Conservation (phyloP, 92 coral and sea anemone species). For the Phenganax marumi region DNA sequence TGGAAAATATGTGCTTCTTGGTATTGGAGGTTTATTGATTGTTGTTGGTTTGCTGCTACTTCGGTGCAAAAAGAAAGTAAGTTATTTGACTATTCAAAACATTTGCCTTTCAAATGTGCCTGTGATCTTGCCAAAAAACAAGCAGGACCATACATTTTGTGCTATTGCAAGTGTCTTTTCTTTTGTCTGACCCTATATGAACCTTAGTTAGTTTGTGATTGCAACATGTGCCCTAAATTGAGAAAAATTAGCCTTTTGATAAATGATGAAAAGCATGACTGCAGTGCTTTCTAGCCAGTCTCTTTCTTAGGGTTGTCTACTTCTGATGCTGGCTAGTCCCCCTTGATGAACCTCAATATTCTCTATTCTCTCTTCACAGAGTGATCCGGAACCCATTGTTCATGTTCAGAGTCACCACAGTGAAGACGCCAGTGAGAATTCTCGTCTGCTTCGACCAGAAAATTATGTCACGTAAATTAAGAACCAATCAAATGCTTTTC, state of each 20-base stretch:
- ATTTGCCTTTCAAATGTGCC: neutral
- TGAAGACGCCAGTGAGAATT: neutral
- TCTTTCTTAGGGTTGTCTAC: neutral
- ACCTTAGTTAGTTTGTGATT: too few species aligned
- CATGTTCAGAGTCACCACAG: neutral
- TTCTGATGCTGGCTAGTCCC: neutral
- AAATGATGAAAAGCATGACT: too few species aligned
- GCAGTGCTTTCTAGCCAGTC: too few species aligned
- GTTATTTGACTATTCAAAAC: neutral
- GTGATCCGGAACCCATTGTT: neutral
- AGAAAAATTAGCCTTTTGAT: neutral
- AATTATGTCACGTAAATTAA: conserved; percentile 12
- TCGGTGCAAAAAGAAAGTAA: neutral
- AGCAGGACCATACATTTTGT: neutral
- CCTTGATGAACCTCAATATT: neutral
- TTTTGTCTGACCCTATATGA: too few species aligned
- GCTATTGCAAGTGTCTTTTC: too few species aligned
- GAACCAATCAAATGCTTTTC: too few species aligned
- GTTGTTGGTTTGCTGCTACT: conserved; percentile 12
- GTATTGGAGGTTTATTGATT: conserved; percentile 18
- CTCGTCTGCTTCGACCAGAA: conserved; percentile 10
- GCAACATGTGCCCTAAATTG: too few species aligned
- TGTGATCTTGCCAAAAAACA: neutral
- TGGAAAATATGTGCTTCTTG: conserved; percentile 41
- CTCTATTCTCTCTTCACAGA: neutral